Evolutionary conservation across 1,140 invertebrate species (phyloP).

Genomic region (Condylostylus longicornis): DNA sequence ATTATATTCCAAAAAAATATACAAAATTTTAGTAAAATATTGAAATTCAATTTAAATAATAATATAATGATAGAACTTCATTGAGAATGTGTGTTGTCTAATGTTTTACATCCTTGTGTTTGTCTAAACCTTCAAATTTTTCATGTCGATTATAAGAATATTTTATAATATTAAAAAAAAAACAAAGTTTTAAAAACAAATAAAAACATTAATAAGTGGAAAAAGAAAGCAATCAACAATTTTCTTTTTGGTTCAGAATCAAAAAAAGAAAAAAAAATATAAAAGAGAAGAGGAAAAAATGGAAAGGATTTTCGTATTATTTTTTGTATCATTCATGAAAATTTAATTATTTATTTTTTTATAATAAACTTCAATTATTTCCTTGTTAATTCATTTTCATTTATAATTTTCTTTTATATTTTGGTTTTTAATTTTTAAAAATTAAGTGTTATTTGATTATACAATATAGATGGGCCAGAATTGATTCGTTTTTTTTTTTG

Average conservation of each 20-base stretch:
- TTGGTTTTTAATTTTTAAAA: too few relatives aligned
- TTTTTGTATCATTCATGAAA: neutral
- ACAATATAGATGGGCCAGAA: too few relatives aligned
- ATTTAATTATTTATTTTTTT: neutral
- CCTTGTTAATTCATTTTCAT: too few relatives aligned
- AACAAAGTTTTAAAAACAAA: conserved; percentile 4
- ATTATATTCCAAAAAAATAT: conserved; percentile 4
- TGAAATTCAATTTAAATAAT: conserved; percentile 3
- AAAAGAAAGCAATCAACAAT: too few relatives aligned
- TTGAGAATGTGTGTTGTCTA: conserved; percentile 52
- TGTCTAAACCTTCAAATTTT: conserved; percentile 41
- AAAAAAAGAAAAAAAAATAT: conserved; percentile 13
- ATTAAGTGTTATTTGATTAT: too few relatives aligned
- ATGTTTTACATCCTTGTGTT: conserved; percentile 52
- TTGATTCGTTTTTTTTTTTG: too few relatives aligned
- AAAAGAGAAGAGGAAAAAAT: conserved; percentile 10
- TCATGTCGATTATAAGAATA: conserved; percentile 3
- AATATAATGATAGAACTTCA: conserved; percentile 30
- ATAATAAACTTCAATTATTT: too few relatives aligned
- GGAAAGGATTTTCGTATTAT: conserved; percentile 12
- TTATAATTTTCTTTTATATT: too few relatives aligned
- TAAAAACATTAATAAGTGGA: conserved; percentile 5
- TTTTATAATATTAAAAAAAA: conserved; percentile 3
- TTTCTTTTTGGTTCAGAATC: conserved; percentile 1
- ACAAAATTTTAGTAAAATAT: neutral